phyloP scores from a whole-genome alignment of 2,113 vertebrate genomes.

The Leptobrachium ailaonicum region DNA sequence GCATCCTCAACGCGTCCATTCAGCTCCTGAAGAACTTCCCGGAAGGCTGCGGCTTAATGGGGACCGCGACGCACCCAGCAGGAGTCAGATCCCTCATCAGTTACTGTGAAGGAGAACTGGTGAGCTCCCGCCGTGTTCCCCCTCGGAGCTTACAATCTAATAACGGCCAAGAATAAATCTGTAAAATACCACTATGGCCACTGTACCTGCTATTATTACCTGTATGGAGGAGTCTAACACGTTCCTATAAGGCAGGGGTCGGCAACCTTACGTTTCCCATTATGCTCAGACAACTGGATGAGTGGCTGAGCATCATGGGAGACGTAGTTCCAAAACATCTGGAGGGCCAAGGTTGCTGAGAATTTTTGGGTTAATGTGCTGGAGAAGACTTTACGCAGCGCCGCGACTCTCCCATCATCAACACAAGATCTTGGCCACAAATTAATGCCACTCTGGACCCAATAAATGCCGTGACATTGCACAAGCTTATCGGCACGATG shows the following conservation, averaged over 20 bases:
- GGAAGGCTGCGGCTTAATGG: slow-evolving; percentile 56
- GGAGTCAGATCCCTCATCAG: slow-evolving; percentile 53
- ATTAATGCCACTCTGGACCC: too few species aligned
- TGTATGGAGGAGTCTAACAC: background rate
- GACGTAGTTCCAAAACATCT: too few species aligned
- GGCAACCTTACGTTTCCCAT: background rate
- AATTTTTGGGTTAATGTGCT: too few species aligned
- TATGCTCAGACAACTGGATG: background rate
- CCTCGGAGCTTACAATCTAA: background rate
- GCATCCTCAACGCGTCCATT: slow-evolving; percentile 55
- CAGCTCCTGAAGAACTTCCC: slow-evolving; percentile 46
- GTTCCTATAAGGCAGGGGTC: background rate
- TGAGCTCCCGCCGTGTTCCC: slow-evolving; percentile 51
- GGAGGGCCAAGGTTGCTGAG: too few species aligned
- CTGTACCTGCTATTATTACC: background rate
- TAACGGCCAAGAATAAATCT: background rate
- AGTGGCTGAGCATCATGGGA: background rate
- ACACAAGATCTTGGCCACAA: too few species aligned
- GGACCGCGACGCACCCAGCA: slow-evolving; percentile 31
- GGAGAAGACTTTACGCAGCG: too few species aligned
- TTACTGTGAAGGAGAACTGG: slow-evolving; percentile 60
- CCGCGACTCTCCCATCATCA: too few species aligned
- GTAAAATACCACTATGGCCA: background rate
- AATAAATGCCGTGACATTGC: too few species aligned
- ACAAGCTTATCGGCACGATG: too few species aligned